A percentile compares a stretch with the other conserved stretches of the same genome.
Conservation (phyloP, 2,113 vertebrate species). For the Bettongia penicillata region DNA sequence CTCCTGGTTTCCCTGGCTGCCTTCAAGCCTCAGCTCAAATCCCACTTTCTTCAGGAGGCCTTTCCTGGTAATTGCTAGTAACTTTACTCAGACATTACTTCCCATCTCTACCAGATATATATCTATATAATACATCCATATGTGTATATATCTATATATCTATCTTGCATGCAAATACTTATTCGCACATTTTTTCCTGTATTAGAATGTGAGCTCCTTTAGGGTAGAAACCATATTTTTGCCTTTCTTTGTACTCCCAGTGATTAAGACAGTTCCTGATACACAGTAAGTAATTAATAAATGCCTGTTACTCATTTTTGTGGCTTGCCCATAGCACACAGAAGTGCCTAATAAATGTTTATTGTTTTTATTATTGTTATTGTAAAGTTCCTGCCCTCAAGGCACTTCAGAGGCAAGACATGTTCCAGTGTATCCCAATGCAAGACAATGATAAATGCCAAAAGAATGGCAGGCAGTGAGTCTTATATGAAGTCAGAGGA, state of each 20-base stretch:
- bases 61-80: not conserved
- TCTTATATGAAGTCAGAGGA: not conserved
- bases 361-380: slow-evolving; percentile 15
- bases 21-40: not conserved
- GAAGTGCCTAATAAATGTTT: not conserved
- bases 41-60: not conserved
- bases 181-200: not conserved
- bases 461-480: not conserved
- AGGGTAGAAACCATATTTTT: not conserved
- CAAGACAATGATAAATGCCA: not conserved
- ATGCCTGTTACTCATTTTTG: not conserved
- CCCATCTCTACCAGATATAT: not conserved
- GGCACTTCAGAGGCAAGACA: not conserved
- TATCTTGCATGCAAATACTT: not conserved
- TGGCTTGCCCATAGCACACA: not conserved
- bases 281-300: slow-evolving; percentile 6
- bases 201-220: not conserved
- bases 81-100: not conserved
- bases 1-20: not conserved
- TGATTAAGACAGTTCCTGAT: not conserved
- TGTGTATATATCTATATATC: not conserved
- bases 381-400: not conserved
- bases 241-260: not conserved
- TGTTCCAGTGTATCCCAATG: not conserved
- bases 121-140: too few species aligned